phyloP scores from a whole-genome alignment of 2,797 vertebrate genomes.

The Adrianichthys oophorus region DNA sequence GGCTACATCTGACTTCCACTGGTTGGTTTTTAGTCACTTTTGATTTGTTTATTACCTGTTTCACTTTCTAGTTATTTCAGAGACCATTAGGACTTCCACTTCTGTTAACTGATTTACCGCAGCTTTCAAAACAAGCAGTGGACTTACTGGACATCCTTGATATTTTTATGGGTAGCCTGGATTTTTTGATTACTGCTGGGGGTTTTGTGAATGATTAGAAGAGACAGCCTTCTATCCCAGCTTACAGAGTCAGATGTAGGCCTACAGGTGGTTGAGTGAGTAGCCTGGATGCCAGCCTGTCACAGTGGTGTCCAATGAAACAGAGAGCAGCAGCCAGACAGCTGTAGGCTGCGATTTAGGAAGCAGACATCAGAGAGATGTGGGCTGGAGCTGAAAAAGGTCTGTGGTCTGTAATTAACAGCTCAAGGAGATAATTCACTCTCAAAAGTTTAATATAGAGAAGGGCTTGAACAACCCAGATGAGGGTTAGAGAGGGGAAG shows the following conservation, averaged over 20 bases:
- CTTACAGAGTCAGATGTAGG: neutral
- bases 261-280: slow-evolving; percentile 9
- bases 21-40: too few species aligned
- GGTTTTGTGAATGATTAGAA: neutral
- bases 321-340: slow-evolving; percentile 43
- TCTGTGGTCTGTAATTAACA: slow-evolving; percentile 40
- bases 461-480: slow-evolving; percentile 21
- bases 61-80: too few species aligned
- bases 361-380: slow-evolving; percentile 33
- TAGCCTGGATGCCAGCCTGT: slow-evolving; percentile 23
- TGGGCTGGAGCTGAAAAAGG: slow-evolving; percentile 1
- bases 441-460: slow-evolving; percentile 45
- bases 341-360: slow-evolving; percentile 53
- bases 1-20: too few species aligned
- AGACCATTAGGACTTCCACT: too few species aligned
- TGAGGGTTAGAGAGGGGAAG: slow-evolving; percentile 2
- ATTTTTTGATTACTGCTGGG: too few species aligned
- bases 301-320: slow-evolving; percentile 33
- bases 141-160: too few species aligned
- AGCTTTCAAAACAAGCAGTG: too few species aligned
- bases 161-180: too few species aligned
- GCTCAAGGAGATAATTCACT: slow-evolving; percentile 46
- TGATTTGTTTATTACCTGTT: too few species aligned
- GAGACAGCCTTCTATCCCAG: neutral
- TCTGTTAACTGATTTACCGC: too few species aligned